Evolutionary conservation across 2,797 vertebrate species (phyloP).

Genomic region (Takifugu rubripes): DNA sequence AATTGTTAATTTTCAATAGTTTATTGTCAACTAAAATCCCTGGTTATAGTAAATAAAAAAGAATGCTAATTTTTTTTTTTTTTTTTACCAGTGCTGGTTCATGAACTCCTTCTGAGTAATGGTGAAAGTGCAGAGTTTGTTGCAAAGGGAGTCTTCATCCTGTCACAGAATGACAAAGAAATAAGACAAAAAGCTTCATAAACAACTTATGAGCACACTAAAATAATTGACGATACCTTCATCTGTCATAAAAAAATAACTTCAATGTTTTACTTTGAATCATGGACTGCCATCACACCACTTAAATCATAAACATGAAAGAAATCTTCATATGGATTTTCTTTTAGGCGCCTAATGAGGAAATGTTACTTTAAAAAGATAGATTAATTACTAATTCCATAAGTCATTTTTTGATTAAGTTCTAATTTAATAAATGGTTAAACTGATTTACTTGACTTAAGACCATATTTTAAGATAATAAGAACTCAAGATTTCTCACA

Average conservation of each 20-base stretch:
- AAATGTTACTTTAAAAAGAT: too few species aligned
- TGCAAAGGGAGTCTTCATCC: slow-evolving; percentile 99
- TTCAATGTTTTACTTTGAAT: too few species aligned
- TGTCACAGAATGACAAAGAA: slow-evolving; percentile 55
- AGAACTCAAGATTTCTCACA: slow-evolving; percentile 66
- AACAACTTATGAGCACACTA: not conserved
- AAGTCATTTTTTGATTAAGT: too few species aligned
- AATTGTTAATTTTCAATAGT: not conserved
- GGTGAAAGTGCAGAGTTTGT: slow-evolving; percentile 98
- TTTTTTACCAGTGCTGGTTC: slow-evolving; percentile 95
- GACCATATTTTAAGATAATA: not conserved
- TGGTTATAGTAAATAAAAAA: too few species aligned
- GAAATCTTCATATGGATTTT: too few species aligned
- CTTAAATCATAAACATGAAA: too few species aligned
- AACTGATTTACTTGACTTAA: not conserved
- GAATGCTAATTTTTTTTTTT: not conserved
- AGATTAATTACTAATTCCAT: too few species aligned
- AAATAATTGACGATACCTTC: too few species aligned
- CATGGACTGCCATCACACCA: too few species aligned
- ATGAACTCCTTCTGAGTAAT: slow-evolving; percentile 99
- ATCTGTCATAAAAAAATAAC: too few species aligned
- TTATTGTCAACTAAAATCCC: slow-evolving; percentile 7
- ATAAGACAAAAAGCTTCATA: not conserved
- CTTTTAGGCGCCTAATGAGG: too few species aligned
- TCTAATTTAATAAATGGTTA: too few species aligned